These are phyloP conservation scores for Drosophila pegasa DNA, from an alignment of 2,888 invertebrate genomes.

Conservation along the genomic window DNA sequence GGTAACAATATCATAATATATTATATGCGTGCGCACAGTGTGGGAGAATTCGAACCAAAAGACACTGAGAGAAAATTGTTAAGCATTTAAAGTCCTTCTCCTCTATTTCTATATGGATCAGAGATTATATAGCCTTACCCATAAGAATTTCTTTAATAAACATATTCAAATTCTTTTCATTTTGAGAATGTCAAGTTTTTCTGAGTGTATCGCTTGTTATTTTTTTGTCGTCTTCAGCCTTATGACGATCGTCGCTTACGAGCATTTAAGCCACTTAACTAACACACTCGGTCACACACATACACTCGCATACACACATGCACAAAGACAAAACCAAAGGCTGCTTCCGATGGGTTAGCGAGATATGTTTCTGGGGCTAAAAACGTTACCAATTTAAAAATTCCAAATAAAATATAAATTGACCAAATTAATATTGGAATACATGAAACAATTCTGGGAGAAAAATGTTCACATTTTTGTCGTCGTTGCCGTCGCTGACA, in stretches of 20 bases:
- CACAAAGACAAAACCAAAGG: constrained; percentile 33
- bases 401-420: constrained; percentile 85
- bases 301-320: constrained; percentile 1
- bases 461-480: constrained; percentile 82
- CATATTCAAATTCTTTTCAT: background rate
- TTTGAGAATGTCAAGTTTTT: constrained; percentile 1
- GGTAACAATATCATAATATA: constrained; percentile 72
- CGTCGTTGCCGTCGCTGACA: constrained; percentile 36
- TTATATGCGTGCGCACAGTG: constrained; percentile 36
- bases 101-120: background rate
- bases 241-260: constrained; percentile 66
- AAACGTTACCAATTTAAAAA: constrained; percentile 84
- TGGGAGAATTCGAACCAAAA: constrained; percentile 40
- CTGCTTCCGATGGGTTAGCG: constrained; percentile 64
- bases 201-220: constrained; percentile 22
- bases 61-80: constrained; percentile 21
- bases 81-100: background rate
- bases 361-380: constrained; percentile 68
- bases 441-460: constrained; percentile 84
- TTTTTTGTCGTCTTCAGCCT: constrained; percentile 25
- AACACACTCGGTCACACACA: constrained; percentile 45
- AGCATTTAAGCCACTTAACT: constrained; percentile 75
- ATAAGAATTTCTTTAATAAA: background rate
- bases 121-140: background rate
- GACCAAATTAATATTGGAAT: constrained; percentile 85